Evolutionary conservation across 2,113 vertebrate species (phyloP).

Genomic region (Hydrolagus affinis): DNA sequence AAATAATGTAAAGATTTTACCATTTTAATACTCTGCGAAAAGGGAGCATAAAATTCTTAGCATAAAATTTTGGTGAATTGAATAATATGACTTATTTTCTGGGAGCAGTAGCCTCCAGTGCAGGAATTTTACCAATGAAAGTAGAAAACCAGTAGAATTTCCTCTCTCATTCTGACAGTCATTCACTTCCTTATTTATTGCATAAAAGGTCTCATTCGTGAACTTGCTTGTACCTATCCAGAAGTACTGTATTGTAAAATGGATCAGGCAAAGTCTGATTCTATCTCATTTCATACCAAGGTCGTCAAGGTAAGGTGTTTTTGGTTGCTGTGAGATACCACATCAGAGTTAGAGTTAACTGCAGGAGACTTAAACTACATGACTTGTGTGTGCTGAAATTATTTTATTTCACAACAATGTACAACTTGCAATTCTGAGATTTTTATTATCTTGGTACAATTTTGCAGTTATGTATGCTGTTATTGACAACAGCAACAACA

Average conservation of each 20-base stretch:
- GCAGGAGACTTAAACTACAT: too few relatives aligned
- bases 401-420: too few relatives aligned
- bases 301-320: not conserved
- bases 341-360: not conserved
- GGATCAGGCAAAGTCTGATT: not conserved
- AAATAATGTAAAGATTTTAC: too few relatives aligned
- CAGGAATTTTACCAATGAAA: not conserved
- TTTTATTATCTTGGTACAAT: too few relatives aligned
- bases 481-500: too few relatives aligned
- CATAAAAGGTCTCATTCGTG: not conserved
- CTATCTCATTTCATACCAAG: not conserved
- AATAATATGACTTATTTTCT: not conserved
- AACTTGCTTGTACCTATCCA: not conserved
- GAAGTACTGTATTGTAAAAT: not conserved
- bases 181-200: conserved; percentile 14
- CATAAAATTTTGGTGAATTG: too few relatives aligned
- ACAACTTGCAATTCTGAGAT: too few relatives aligned
- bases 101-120: not conserved
- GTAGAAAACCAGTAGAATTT: not conserved
- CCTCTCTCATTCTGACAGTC: not conserved
- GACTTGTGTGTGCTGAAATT: too few relatives aligned
- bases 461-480: too few relatives aligned
- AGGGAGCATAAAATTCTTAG: too few relatives aligned
- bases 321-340: not conserved
- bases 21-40: too few relatives aligned